Percentiles rank a stretch among this genome's conserved stretches.
Evolutionary conservation across 1,140 invertebrate species (phyloP).

Genomic region (Frieseomelitta varia): DNA sequence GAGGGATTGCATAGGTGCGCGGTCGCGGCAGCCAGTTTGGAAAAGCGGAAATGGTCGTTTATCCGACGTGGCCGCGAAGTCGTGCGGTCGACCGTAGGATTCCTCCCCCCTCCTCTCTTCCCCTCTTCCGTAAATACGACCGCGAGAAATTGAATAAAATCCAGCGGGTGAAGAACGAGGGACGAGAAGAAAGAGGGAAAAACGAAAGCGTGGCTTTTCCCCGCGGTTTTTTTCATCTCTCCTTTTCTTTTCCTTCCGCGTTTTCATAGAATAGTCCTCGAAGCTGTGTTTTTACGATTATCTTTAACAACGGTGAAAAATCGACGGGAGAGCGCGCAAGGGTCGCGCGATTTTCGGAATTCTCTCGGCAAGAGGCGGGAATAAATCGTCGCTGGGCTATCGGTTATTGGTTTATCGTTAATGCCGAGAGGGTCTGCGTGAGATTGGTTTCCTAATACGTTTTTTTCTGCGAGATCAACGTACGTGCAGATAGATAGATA

Average conservation of each 20-base stretch:
- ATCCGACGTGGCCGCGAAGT: not conserved
- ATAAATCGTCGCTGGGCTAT: not conserved
- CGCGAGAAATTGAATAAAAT: conserved; percentile 18
- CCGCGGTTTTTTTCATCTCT: too few species aligned
- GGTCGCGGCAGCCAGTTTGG: not conserved
- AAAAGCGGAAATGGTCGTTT: conserved; percentile 2
- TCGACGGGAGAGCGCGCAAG: too few species aligned
- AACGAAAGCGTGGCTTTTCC: conserved; percentile 9
- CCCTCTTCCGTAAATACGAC: not conserved
- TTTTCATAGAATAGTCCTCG: not conserved
- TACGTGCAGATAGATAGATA: too few species aligned
- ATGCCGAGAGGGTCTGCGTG: not conserved
- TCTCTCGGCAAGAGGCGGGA: too few species aligned
- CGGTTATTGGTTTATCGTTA: conserved; percentile 3
- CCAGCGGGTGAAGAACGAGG: not conserved
- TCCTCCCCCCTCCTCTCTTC: not conserved
- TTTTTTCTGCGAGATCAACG: not conserved
- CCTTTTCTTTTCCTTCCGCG: not conserved
- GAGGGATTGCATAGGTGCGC: not conserved
- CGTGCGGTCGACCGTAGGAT: not conserved
- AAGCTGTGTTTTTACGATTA: not conserved
- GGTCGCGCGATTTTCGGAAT: not conserved
- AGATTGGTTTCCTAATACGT: not conserved
- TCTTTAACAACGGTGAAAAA: not conserved
- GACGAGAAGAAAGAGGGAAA: not conserved